Evolutionary conservation across 2,113 vertebrate genomes (phyloP), one percentile per base, ranked within the genome.

Genomic region (Urocynchramus pylzowi): DNA sequence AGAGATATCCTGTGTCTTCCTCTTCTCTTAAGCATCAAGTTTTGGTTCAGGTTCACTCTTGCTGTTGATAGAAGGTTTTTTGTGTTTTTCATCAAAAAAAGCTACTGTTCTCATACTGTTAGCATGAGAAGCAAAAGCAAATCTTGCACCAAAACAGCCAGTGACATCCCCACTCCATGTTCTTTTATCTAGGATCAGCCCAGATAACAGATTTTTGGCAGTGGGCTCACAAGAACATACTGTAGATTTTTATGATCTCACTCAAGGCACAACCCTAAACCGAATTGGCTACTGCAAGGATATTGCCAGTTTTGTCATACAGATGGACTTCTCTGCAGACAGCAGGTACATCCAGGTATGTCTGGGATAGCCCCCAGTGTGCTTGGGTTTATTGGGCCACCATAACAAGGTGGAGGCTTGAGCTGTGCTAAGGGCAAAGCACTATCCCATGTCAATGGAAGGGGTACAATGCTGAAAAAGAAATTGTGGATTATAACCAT

Each of bases 241-340:
- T 1, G 99, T 99, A 13, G 99, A 99, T 96, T 99, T 99, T 97
- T 99, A 99, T 54, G 99, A 99, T 89, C 98, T 99, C 37, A 98
- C 99, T 47, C 98, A 99, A 71, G 99, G 99, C n/a, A 98, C 99
- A 1, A 98, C 98, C 21, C 98, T 99, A 44, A 99, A 99, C 95
- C 98, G 99, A 76, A 98, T 99, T 2, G 99, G 99, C 33, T 99
- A 99, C 98, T 99, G 99, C 96, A 99, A 99, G 95, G 99, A 99
- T 94, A 98, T 99, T 47, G 98, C 99, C 3, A 99, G 99, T 64
- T 99, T 99, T 74, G 98, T 99, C 75, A 98, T 99, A 74, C 99
- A 99, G 98, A 98, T 99, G 89, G 99, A 99, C 94, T 99, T 99
- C 91, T 99, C 99, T 35, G 99, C 99, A 3, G 99, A 99, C 97